Conservation (phyloP, 2,797 vertebrate species). For the Enteromius argenteus region DNA sequence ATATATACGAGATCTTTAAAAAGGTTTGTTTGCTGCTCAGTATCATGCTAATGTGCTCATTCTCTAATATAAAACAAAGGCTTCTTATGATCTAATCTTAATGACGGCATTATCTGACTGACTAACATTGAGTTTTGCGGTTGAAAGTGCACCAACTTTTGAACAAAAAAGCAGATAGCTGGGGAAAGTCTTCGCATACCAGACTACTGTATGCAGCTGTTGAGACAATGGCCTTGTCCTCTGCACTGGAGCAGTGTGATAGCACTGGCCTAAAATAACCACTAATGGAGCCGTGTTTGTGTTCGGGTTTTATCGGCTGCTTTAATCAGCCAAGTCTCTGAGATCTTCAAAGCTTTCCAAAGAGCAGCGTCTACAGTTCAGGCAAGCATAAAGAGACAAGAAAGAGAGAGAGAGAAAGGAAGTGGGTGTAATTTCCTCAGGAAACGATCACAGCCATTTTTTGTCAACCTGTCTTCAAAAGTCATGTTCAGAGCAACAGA, state of each 20-base stretch:
- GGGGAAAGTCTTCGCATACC: constrained; percentile 20
- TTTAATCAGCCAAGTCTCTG: constrained; percentile 76
- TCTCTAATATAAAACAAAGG: constrained; percentile 23
- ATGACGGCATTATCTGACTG: background rate
- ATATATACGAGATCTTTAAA: constrained; percentile 6
- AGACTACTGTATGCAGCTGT: constrained; percentile 14
- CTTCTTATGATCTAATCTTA: constrained; percentile 24
- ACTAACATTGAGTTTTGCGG: background rate
- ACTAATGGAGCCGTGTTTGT: constrained; percentile 70
- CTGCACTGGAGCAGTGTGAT: constrained; percentile 52
- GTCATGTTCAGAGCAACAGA: constrained; percentile 63
- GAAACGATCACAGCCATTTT: constrained; percentile 82
- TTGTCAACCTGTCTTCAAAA: constrained; percentile 72
- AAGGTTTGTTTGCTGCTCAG: constrained; percentile 20
- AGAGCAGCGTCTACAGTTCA: constrained; percentile 53
- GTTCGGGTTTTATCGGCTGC: constrained; percentile 73
- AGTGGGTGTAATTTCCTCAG: constrained; percentile 87
- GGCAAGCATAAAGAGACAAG: constrained; percentile 13
- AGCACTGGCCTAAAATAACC: constrained; percentile 70
- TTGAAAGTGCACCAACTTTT: constrained; percentile 2
- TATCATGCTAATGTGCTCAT: background rate
- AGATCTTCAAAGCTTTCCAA: constrained; percentile 59
- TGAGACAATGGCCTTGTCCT: constrained; percentile 67
- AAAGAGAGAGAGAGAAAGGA: constrained; percentile 76
- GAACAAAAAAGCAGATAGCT: constrained; percentile 37